Evolutionary conservation across 2,797 vertebrate genomes (phyloP), one percentile per base, ranked within the genome.

Genomic region (Anguilla anguilla): DNA sequence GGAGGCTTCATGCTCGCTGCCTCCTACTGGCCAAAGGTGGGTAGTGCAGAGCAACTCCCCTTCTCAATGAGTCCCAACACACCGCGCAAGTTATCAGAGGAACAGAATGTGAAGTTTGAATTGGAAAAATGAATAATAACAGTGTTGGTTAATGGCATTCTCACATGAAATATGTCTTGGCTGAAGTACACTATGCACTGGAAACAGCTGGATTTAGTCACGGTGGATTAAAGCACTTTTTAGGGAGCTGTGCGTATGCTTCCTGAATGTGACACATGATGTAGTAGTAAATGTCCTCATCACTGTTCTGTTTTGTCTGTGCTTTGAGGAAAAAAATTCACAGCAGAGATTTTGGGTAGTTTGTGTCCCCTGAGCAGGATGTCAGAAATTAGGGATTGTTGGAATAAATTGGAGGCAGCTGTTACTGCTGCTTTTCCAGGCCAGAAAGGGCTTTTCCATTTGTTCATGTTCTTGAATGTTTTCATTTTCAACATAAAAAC

Each of bases 11-110:
- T 98, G 96, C 93, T 99, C 83, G 98, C 98, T 90, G 98, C 98
- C 43, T 98, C 98, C 55, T 98, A 99, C 88, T 99, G 99, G 99
- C 98, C 99, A 88, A 99, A 99, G 98, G 99, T 98, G 95, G 96
- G 91, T 89, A 39, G 13, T 22, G 22, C 11, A 77, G 49, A 77
- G 64, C 31, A n/a, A 55, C 11, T 28, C 28, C 72, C 31, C 28
- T 35, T 77, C 69, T 61, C 22, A 61, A 72, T 9, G 3, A 22
- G 19, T 3, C 22, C n/a, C n/a, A n/a, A n/a, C n/a, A n/a, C n/a
- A n/a, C n/a, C n/a, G n/a, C n/a, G n/a, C n/a, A n/a, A n/a, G n/a
- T n/a, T n/a, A 59, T 59, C 13, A 59, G 17, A 19, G 15, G 57
- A 3, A 15, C 13, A 59, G 17, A 59, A 59, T 2, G n/a, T n/a